Evolutionary conservation across 1,140 invertebrate genomes (phyloP).

Genomic region (Tribolium castaneum): DNA sequence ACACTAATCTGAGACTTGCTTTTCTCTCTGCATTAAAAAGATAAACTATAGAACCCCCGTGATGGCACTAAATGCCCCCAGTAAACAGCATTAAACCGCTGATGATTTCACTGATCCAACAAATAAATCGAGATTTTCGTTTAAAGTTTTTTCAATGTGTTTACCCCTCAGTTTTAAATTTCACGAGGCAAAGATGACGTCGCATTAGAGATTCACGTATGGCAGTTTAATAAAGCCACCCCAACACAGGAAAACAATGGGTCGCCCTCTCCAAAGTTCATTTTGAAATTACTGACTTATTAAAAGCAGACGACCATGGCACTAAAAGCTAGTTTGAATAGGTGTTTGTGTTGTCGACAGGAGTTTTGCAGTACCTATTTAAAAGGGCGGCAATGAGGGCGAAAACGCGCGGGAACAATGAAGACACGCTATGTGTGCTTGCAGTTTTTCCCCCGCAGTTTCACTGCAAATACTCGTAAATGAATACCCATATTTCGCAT

Average conservation of each 20-base stretch:
- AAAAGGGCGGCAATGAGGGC: slow-evolving; percentile 14
- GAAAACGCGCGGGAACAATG: slow-evolving; percentile 22
- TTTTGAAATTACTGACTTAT: slow-evolving; percentile 40
- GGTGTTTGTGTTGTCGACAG: slow-evolving; percentile 38
- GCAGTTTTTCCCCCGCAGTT: slow-evolving; percentile 16
- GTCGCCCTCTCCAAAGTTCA: slow-evolving; percentile 34
- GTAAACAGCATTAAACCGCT: not conserved
- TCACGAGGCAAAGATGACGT: not conserved
- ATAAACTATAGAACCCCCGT: no score
- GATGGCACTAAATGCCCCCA: not conserved
- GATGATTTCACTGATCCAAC: not conserved
- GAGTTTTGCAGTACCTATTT: slow-evolving; percentile 20
- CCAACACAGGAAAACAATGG: slow-evolving; percentile 29
- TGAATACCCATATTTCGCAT: slow-evolving; percentile 12
- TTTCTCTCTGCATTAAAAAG: no score
- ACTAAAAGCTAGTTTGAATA: slow-evolving; percentile 42
- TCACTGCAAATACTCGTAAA: slow-evolving; percentile 12
- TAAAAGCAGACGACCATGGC: slow-evolving; percentile 38
- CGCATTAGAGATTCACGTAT: slow-evolving; percentile 15
- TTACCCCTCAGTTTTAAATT: not conserved
- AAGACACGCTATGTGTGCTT: slow-evolving; percentile 21
- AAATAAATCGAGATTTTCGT: not conserved
- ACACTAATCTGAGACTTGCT: no score
- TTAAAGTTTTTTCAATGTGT: slow-evolving; percentile 8
- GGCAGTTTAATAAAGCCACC: slow-evolving; percentile 33